phyloP scores from a whole-genome alignment of 1,140 invertebrate genomes.

The Sipha flava region DNA sequence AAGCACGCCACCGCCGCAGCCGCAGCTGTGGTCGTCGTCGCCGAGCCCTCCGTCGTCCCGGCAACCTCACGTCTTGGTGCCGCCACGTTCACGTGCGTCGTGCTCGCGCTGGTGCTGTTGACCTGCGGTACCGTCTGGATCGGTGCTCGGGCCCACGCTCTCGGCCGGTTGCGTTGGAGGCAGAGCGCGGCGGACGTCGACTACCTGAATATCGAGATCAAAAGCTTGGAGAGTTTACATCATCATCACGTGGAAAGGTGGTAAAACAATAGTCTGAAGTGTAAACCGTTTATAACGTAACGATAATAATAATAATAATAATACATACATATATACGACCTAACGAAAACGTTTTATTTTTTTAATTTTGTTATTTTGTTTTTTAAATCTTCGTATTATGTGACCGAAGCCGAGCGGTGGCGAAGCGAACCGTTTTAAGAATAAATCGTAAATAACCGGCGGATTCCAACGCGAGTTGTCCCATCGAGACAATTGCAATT shows the following conservation, averaged over 20 bases:
- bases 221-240: not conserved
- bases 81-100: not conserved
- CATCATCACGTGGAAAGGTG: not conserved
- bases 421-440: too few species aligned
- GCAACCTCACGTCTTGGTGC: too few species aligned
- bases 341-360: too few species aligned
- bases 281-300: not conserved
- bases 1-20: not conserved
- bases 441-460: too few species aligned
- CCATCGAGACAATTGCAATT: too few species aligned
- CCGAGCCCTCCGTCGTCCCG: too few species aligned
- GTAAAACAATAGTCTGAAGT: not conserved
- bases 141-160: not conserved
- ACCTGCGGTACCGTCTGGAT: not conserved
- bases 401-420: too few species aligned
- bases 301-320: too few species aligned
- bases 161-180: not conserved
- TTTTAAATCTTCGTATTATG: too few species aligned
- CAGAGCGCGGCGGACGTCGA: not conserved
- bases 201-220: conserved; percentile 9
- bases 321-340: too few species aligned
- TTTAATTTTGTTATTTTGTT: too few species aligned
- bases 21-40: not conserved
- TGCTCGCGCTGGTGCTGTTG: not conserved
- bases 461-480: too few species aligned